A percentile compares a stretch with the other conserved stretches of the same genome.
These are phyloP conservation scores for Dioctria rufipes DNA, from an alignment of 2,888 invertebrate species.

Conservation along the genomic window DNA sequence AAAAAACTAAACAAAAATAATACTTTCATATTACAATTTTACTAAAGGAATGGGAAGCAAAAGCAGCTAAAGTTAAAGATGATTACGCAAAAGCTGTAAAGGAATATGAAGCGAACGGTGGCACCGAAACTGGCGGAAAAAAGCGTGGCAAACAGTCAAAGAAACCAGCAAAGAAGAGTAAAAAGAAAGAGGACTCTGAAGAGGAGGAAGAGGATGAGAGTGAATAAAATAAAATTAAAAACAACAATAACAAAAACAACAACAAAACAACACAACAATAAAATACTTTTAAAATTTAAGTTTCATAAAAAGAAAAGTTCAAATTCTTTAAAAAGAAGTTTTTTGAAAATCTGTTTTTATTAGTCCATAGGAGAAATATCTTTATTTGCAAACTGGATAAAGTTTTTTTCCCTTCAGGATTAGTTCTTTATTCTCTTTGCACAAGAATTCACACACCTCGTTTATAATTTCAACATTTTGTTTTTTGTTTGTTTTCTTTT, in stretches of 20 bases:
- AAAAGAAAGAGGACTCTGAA: constrained; percentile 79
- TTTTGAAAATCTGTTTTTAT: constrained; percentile 13
- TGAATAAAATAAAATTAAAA: constrained; percentile 73
- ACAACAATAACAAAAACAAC: no score
- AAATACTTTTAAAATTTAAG: constrained; percentile 21
- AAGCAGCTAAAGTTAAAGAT: constrained; percentile 90
- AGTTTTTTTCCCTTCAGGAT: constrained; percentile 10
- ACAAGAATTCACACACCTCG: constrained; percentile 29
- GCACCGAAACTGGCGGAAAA: constrained; percentile 75
- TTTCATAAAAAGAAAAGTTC: constrained; percentile 47
- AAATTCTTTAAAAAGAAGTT: constrained; percentile 37
- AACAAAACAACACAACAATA: background rate
- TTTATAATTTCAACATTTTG: background rate
- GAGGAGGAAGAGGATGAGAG: constrained; percentile 78
- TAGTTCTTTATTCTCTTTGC: constrained; percentile 24
- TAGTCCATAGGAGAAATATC: constrained; percentile 41
- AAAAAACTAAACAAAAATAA: background rate
- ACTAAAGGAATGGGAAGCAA: constrained; percentile 89
- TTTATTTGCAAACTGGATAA: constrained; percentile 7
- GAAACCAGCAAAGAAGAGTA: constrained; percentile 71
- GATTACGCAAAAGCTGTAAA: constrained; percentile 91
- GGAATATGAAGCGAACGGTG: constrained; percentile 88
- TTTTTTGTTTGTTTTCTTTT: background rate
- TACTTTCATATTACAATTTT: constrained; percentile 24
- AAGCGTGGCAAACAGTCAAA: constrained; percentile 75